Evolutionary conservation across 2,888 invertebrate species (phyloP), one percentile per base, ranked within the genome.

Genomic region (Drosophila anomelani): DNA sequence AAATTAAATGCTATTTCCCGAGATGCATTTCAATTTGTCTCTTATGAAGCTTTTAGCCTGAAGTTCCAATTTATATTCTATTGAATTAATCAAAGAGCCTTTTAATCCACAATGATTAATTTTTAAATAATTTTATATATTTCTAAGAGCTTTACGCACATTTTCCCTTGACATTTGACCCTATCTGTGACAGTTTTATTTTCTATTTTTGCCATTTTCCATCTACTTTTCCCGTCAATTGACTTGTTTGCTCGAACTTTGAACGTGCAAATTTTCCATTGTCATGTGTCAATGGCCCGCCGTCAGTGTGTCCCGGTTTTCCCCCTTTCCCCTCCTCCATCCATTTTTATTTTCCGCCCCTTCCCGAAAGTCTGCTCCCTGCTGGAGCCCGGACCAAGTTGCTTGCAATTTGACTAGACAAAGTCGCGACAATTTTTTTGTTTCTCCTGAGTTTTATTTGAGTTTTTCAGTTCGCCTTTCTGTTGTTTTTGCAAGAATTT

Each of bases 351-450:
- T 62, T 43, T 51, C 53, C 53, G 9, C 23, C 47, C 13, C 46
- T 44, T 23, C n/a, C 9, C 36, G 3, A 29, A 44, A 51, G 49
- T 46, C 47, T 43, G 61, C 56, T 68, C 62, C 71, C 76, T 58
- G 60, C 64, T 59, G 76, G 72, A 58, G 69, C 63, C 62, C 73
- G 71, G 62, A 66, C 62, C 81, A 84, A 84, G 71, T 77, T 64
- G 69, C 69, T 75, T 80, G 76, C 77, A 76, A 81, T 76, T 81
- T 81, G 82, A 81, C 82, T 80, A 82, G 85, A 82, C 82, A 67
- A 58, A 56, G 85, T 81, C 81, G 81, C 85, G 79, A 77, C 81
- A 23, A 32, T 44, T 64, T 81, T 67, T 62, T 26, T 26, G 43
- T 58, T 44, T 68, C 39, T 17, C 20, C 55, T 70, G 15, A 60